Evolutionary conservation across 2,797 vertebrate genomes (phyloP), one percentile per base, ranked within the genome.

Genomic region (Lepus townsendii): DNA sequence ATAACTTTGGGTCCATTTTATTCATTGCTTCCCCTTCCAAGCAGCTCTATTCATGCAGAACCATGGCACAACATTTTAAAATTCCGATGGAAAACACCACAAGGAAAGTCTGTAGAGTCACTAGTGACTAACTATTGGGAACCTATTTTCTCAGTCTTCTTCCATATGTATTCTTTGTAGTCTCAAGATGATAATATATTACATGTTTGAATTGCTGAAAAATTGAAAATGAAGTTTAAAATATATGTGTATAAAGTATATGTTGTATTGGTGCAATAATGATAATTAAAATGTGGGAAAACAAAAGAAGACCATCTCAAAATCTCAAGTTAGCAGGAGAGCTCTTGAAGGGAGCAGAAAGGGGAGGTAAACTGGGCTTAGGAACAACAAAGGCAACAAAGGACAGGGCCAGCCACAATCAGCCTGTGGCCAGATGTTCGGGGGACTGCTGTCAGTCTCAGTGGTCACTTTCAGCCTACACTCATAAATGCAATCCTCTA

Each of bases 221-320:
- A 98, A 97, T 90, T 96, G 97, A 98, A 98, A 97, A 97, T 97
- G 96, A 98, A 98, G 82, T 96, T 92, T 88, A 90, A 98, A 83
- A 97, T 98, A 97, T 97, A 97, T 98, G 98, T 98, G 98, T 98
- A 98, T 98, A 98, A 98, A 98, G 97, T 69, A 42, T 98, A 98
- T 97, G 94, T 96, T 98, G 98, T 98, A 97, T 95, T 97, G 97
- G 98, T 98, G 98, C 98, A 98, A 97, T 97, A 98, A 98, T 97
- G 97, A 91, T 97, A 97, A 98, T 98, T 98, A 98, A 47, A 95
- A 91, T 98, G 80, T 79, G 94, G 66, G 97, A 97, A 83, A 47
- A 42, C 4, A 42, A 42, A 47, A 47, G 9, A 47, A 47, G 42
- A 47, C 1, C 7, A 8, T 47, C 42, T 47, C 42, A 47, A 47